A percentile compares a stretch with the other conserved stretches of the same genome.
phyloP scores from a whole-genome alignment of 2,113 vertebrate species.

The Zingel zingel region DNA sequence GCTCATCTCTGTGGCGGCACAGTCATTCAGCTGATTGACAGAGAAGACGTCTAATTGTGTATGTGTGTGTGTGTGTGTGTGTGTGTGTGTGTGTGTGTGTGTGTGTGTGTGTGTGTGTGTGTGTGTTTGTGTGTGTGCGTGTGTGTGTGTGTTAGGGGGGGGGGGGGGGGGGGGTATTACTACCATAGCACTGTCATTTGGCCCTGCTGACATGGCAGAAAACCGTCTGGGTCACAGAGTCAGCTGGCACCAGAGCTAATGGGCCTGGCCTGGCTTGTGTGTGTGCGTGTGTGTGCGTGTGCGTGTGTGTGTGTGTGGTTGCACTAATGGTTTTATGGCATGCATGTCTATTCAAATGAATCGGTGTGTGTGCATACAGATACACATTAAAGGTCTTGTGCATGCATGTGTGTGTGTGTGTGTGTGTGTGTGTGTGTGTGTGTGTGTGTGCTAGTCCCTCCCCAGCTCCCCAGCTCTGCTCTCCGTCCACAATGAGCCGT shows the following conservation, averaged over 20 bases:
- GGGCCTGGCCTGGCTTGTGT: conserved; percentile 66
- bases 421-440: conserved; percentile 38
- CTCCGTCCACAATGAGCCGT: conserved; percentile 67
- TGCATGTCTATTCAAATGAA: conserved; percentile 46
- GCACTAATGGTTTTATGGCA: conserved; percentile 34
- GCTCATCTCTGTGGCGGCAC: conserved; percentile 9
- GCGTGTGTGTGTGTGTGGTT: conserved; percentile 34
- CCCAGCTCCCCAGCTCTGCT: conserved; percentile 54
- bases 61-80: conserved; percentile 40
- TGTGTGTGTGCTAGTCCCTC: conserved; percentile 48
- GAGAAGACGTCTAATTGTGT: conserved; percentile 46
- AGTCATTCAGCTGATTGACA: conserved; percentile 61
- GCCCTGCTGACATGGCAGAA: conserved; percentile 83
- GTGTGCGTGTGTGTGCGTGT: conserved; percentile 47
- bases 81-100: conserved; percentile 42
- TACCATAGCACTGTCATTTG: conserved; percentile 77
- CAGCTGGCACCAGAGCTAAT: conserved; percentile 87
- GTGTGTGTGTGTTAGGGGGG: conserved; percentile 50
- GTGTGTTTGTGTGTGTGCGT: conserved; percentile 35
- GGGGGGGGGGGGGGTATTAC: conserved; percentile 55
- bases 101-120: conserved; percentile 46
- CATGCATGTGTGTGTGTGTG: conserved; percentile 19
- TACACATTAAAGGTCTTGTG: conserved; percentile 28
- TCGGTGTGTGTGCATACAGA: conserved; percentile 6
- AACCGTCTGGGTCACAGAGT: conserved; percentile 87